Conservation (phyloP, 2,113 vertebrate genomes). For the Antechinus stuartii region DNA sequence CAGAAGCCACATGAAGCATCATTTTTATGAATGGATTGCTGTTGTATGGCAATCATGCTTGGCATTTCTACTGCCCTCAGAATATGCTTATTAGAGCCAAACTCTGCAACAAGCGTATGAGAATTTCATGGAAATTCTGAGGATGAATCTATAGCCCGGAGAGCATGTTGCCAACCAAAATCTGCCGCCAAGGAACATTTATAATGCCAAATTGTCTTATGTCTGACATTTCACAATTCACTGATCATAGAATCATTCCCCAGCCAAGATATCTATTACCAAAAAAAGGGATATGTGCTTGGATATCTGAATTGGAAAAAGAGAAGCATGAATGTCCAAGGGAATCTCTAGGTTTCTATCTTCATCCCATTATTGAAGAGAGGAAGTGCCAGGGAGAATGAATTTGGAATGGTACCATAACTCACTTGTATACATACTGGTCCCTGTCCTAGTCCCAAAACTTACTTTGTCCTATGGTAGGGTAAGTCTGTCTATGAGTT, state of each 20-base stretch:
- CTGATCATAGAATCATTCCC: background rate
- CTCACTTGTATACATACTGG: background rate
- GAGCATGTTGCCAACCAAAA: background rate
- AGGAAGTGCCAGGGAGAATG: background rate
- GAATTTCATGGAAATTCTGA: slow-evolving; percentile 12
- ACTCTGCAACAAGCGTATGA: background rate
- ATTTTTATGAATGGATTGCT: background rate
- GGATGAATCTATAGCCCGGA: background rate
- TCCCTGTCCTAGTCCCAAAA: background rate
- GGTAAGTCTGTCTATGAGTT: no score
- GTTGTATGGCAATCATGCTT: background rate
- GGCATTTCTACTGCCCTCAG: background rate
- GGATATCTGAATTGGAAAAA: background rate
- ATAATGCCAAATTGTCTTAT: background rate
- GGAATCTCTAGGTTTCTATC: background rate
- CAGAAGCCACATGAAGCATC: background rate
- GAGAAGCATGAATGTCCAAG: background rate
- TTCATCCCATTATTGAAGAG: background rate
- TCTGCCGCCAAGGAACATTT: background rate
- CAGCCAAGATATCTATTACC: slow-evolving; percentile 6
- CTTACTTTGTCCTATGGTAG: background rate
- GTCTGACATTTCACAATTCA: background rate
- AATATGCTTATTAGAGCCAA: background rate
- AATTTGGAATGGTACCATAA: background rate
- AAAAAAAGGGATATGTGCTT: background rate